phyloP scores from a whole-genome alignment of 2,797 vertebrate species.

The Phyllotis vaccarum region DNA sequence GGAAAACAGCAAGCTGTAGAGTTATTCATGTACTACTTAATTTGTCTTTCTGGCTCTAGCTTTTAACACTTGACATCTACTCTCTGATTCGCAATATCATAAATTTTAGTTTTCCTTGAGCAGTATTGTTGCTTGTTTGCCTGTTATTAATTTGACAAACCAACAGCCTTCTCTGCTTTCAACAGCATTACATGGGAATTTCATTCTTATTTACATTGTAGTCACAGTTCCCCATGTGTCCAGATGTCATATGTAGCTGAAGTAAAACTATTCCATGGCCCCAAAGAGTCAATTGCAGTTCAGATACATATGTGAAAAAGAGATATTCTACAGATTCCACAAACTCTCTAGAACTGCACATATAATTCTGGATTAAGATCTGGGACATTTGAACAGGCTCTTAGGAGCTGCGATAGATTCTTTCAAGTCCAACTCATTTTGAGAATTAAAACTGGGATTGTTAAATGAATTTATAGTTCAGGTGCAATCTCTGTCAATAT shows the following conservation, averaged over 20 bases:
- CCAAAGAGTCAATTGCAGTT: neutral
- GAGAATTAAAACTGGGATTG: neutral
- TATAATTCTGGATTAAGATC: neutral
- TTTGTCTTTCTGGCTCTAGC: neutral
- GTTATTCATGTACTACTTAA: neutral
- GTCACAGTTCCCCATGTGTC: neutral
- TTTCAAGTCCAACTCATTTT: neutral
- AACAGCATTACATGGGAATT: neutral
- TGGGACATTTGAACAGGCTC: neutral
- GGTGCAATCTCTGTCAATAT: neutral
- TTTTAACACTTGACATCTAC: neutral
- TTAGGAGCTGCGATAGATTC: neutral
- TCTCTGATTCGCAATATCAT: neutral
- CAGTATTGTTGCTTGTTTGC: neutral
- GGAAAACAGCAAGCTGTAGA: neutral
- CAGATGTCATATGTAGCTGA: neutral
- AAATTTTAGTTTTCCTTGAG: neutral
- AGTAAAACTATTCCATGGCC: neutral
- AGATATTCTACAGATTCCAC: neutral
- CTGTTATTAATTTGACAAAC: neutral
- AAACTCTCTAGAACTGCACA: neutral
- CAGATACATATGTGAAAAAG: neutral
- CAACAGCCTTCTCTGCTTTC: neutral
- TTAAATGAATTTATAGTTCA: neutral
- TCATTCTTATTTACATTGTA: neutral